These are phyloP conservation scores for Parazoanthus atlanticus DNA, from an alignment of 92 coral and sea anemone species.

Conservation along the genomic window DNA sequence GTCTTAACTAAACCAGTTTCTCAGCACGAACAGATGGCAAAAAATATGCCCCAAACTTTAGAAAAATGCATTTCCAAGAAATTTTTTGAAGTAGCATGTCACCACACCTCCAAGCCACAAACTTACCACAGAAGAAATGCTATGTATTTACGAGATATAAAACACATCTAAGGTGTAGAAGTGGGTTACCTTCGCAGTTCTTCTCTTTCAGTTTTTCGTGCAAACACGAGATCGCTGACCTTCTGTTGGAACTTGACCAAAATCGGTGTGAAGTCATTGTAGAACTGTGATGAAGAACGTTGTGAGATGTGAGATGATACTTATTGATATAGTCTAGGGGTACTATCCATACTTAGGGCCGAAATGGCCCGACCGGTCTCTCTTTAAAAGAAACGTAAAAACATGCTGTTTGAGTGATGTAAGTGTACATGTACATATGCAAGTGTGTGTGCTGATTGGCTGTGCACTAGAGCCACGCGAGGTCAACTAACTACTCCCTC, in stretches of 20 bases:
- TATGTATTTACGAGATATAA: no score
- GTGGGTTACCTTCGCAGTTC: constrained; percentile 84
- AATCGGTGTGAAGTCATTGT: constrained; percentile 95
- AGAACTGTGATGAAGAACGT: constrained; percentile 71
- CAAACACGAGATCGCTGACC: constrained; percentile 90
- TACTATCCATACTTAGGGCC: no score
- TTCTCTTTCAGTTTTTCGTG: constrained; percentile 96
- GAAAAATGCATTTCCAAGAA: no score
- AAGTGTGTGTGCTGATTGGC: not conserved
- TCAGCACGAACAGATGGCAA: no score
- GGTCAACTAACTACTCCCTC: not conserved
- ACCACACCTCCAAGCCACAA: no score
- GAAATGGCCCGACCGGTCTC: not conserved
- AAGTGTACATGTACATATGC: not conserved
- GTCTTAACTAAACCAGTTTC: no score
- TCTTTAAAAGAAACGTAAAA: not conserved
- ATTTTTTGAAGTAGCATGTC: no score
- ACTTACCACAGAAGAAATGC: not conserved
- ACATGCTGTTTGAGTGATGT: not conserved
- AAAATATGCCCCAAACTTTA: no score
- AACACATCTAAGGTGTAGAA: not conserved
- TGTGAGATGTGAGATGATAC: not conserved
- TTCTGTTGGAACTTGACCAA: constrained; percentile 89
- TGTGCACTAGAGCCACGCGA: not conserved
- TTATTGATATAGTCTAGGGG: not conserved